Conservation (phyloP, 2,888 invertebrate species). For the Carcina quercana region DNA sequence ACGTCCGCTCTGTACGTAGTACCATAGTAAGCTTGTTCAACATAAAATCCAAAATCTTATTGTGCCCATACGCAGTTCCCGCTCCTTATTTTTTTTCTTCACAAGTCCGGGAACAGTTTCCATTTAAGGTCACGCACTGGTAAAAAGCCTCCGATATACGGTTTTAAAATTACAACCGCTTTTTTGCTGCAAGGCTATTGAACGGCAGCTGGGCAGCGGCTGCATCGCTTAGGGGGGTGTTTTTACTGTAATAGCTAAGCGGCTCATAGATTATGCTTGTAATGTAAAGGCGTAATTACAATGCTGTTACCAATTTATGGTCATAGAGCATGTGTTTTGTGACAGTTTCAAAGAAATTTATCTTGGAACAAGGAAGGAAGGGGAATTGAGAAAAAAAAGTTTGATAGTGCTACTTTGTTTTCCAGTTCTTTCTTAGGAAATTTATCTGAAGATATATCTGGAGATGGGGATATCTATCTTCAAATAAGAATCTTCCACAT, state of each 20-base stretch:
- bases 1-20: too few species aligned
- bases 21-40: too few species aligned
- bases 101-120: constrained; percentile 48
- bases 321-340: constrained; percentile 10
- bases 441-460: too few species aligned
- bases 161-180: constrained; percentile 35
- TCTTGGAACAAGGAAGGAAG: too few species aligned
- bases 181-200: constrained; percentile 42
- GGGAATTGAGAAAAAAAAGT: too few species aligned
- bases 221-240: constrained; percentile 16
- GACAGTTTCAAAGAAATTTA: not conserved
- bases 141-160: constrained; percentile 31
- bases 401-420: too few species aligned
- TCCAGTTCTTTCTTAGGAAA: too few species aligned
- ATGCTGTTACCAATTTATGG: constrained; percentile 25
- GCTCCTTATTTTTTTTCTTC: too few species aligned
- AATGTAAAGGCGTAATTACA: constrained; percentile 19
- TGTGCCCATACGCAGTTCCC: too few species aligned
- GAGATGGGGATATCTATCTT: too few species aligned
- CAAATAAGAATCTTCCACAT: too few species aligned
- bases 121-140: constrained; percentile 53
- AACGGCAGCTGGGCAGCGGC: constrained; percentile 38
- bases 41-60: too few species aligned
- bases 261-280: constrained; percentile 18
- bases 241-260: constrained; percentile 18